phyloP scores from a whole-genome alignment of 2,113 vertebrate species.

The Chloropsis cyanopogon region DNA sequence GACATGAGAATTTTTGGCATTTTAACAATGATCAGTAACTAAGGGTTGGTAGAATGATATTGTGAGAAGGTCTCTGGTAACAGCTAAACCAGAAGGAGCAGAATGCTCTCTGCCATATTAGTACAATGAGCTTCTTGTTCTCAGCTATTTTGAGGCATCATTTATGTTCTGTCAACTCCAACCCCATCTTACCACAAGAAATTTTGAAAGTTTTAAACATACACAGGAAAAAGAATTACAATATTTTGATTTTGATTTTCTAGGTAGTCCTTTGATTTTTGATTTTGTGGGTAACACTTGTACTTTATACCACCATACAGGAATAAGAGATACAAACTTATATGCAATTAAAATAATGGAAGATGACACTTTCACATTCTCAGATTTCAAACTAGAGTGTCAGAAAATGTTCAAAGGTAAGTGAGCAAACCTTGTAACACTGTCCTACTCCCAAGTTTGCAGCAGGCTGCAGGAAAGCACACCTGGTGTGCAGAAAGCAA shows the following conservation, averaged over 20 bases:
- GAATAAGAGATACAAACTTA: not conserved
- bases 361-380: not conserved
- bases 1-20: not conserved
- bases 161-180: not conserved
- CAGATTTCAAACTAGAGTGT: not conserved
- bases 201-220: not conserved
- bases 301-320: not conserved
- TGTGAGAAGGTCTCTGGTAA: not conserved
- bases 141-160: not conserved
- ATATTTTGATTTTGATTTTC: not conserved
- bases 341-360: not conserved
- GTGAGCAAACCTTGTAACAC: not conserved
- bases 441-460: not conserved
- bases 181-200: not conserved
- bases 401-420: not conserved
- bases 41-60: not conserved
- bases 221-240: not conserved
- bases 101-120: not conserved
- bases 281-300: not conserved
- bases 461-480: not conserved
- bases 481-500: not conserved
- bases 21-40: not conserved
- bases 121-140: not conserved
- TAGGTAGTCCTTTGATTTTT: not conserved
- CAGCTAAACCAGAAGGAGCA: not conserved